phyloP scores from a whole-genome alignment of 2,113 vertebrate species.

The Argyrosomus japonicus region DNA sequence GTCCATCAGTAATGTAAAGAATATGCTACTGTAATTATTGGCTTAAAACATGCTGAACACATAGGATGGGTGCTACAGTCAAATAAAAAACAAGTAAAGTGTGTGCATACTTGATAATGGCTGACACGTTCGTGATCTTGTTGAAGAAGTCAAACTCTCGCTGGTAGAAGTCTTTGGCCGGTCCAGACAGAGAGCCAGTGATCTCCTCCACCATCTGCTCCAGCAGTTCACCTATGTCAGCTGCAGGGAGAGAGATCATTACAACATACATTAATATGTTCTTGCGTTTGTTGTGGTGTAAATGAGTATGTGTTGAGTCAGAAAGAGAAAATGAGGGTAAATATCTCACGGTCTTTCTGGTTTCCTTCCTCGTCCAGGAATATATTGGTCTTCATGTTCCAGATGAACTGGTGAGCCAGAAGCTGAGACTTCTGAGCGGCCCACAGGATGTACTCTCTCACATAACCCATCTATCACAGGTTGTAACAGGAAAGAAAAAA shows the following conservation, averaged over 20 bases:
- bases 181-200: constrained; percentile 92
- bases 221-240: constrained; percentile 95
- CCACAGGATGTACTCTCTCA: constrained; percentile 97
- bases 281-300: background rate
- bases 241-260: constrained; percentile 70
- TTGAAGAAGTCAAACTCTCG: constrained; percentile 99
- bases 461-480: constrained; percentile 92
- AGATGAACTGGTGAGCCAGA: constrained; percentile 97
- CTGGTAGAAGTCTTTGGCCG: constrained; percentile 97
- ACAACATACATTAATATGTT: background rate
- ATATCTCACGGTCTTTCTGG: constrained; percentile 92
- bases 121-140: constrained; percentile 97
- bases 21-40: background rate
- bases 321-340: background rate
- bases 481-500: background rate
- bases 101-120: constrained; percentile 92
- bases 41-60: background rate
- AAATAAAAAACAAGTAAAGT: background rate
- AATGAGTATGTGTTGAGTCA: background rate
- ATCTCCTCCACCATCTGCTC: constrained; percentile 96
- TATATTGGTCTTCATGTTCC: constrained; percentile 99
- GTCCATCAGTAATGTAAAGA: background rate
- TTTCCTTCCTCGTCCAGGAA: constrained; percentile 93
- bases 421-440: constrained; percentile 96
- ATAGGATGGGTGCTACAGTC: background rate